phyloP scores from a whole-genome alignment of 2,888 invertebrate species.

The Hydriomena furcata region DNA sequence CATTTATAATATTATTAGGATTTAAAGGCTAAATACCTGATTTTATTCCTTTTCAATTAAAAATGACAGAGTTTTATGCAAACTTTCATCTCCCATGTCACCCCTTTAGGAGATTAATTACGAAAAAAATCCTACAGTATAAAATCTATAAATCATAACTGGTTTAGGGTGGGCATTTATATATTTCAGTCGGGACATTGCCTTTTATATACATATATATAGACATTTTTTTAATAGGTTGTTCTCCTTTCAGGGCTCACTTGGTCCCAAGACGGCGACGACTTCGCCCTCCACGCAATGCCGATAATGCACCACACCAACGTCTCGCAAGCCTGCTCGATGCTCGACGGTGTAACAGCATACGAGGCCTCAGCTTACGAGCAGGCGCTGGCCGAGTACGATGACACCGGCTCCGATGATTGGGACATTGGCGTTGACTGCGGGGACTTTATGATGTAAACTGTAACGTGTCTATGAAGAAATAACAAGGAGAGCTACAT shows the following conservation, averaged over 20 bases:
- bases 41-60: too few species aligned
- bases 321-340: slow-evolving; percentile 83
- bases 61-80: too few species aligned
- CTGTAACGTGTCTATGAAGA: slow-evolving; percentile 2
- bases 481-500: slow-evolving; percentile 14
- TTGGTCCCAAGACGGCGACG: slow-evolving; percentile 87
- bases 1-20: too few species aligned
- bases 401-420: slow-evolving; percentile 83
- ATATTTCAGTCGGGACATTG: too few species aligned
- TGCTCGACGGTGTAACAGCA: slow-evolving; percentile 82
- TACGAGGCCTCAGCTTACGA: slow-evolving; percentile 84
- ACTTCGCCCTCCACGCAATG: slow-evolving; percentile 86
- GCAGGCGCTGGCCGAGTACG: slow-evolving; percentile 84
- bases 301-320: slow-evolving; percentile 86
- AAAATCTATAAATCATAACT: too few species aligned
- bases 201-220: too few species aligned
- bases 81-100: too few species aligned
- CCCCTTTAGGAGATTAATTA: too few species aligned
- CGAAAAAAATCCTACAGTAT: too few species aligned
- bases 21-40: too few species aligned
- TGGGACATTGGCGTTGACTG: slow-evolving; percentile 89
- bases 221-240: too few species aligned
- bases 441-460: slow-evolving; percentile 88
- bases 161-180: too few species aligned
- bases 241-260: slow-evolving; percentile 84